These are phyloP conservation scores for Euphydryas editha DNA, from an alignment of 2,888 invertebrate genomes.

Conservation along the genomic window DNA sequence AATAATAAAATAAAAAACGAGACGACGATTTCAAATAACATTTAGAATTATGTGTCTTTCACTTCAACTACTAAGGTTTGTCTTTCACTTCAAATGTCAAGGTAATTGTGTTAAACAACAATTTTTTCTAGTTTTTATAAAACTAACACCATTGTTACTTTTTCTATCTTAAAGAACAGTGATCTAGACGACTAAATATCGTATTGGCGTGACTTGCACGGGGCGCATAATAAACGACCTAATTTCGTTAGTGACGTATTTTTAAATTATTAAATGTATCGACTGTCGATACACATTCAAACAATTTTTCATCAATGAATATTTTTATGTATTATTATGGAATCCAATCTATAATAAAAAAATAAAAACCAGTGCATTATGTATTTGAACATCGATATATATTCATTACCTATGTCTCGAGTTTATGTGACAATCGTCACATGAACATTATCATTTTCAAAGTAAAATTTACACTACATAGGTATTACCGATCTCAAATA, in stretches of 20 bases:
- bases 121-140: neutral
- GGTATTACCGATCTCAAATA: too few relatives aligned
- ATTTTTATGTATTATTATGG: neutral
- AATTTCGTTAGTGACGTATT: constrained; percentile 8
- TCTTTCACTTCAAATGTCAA: too few relatives aligned
- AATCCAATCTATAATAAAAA: too few relatives aligned
- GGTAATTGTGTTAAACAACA: too few relatives aligned
- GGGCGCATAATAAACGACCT: constrained; percentile 8
- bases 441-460: too few relatives aligned
- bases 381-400: too few relatives aligned
- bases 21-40: neutral
- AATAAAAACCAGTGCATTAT: too few relatives aligned
- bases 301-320: neutral
- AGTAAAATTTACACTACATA: too few relatives aligned
- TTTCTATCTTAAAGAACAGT: neutral
- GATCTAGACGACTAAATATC: neutral
- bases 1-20: neutral
- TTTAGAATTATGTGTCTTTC: neutral
- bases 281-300: neutral
- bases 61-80: neutral
- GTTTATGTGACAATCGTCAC: too few relatives aligned
- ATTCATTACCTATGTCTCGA: too few relatives aligned
- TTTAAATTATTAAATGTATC: neutral
- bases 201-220: constrained; percentile 1
- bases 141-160: neutral